Conservation (phyloP, 2,113 vertebrate species). For the Myiozetetes cayanensis region DNA sequence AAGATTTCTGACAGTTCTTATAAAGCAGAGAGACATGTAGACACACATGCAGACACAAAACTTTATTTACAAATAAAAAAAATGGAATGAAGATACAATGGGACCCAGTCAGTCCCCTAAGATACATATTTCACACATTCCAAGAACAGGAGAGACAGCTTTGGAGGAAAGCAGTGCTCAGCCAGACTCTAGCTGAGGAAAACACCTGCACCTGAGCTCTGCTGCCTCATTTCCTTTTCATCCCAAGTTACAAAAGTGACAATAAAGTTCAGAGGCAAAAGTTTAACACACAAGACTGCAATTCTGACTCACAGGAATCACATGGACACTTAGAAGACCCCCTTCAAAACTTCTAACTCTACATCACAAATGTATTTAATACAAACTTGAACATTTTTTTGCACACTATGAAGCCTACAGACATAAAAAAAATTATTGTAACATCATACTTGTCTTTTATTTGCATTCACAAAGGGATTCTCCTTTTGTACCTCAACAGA, state of each 20-base stretch:
- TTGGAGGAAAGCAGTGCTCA: not conserved
- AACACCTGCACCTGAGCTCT: not conserved
- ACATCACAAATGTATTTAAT: not conserved
- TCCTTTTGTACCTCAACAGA: not conserved
- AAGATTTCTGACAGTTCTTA: not conserved
- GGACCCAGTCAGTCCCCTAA: not conserved
- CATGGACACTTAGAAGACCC: not conserved
- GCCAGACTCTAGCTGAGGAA: not conserved
- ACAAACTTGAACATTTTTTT: not conserved
- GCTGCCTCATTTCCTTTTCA: not conserved
- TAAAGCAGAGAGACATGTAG: not conserved
- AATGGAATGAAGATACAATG: not conserved
- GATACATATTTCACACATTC: not conserved
- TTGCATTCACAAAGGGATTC: not conserved
- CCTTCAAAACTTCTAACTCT: not conserved
- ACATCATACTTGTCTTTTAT: not conserved
- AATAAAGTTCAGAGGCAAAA: not conserved
- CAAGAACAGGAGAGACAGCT: not conserved
- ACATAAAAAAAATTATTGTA: not conserved
- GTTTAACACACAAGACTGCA: not conserved
- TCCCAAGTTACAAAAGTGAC: not conserved
- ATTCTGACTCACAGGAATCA: not conserved
- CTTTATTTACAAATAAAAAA: not conserved
- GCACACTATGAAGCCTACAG: not conserved
- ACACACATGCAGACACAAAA: not conserved